phyloP scores from a whole-genome alignment of 1,140 invertebrate species.

The Papilio glaucus region DNA sequence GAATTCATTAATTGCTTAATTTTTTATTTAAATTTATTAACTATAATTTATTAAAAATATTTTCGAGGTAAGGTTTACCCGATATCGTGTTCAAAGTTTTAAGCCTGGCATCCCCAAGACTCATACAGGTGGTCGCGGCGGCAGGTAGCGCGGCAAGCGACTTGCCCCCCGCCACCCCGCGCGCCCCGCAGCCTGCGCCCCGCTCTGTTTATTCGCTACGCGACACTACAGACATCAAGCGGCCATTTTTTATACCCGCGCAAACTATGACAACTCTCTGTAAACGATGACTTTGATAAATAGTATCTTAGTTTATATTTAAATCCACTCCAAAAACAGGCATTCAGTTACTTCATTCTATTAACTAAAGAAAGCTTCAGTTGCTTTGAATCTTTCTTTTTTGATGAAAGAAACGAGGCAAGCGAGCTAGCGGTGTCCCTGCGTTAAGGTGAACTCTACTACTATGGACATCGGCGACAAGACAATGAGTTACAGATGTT shows the following conservation, averaged over 20 bases:
- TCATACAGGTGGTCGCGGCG: constrained; percentile 62
- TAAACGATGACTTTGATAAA: constrained; percentile 26
- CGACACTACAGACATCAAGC: constrained; percentile 7
- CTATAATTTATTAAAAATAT: not conserved
- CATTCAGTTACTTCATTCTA: not conserved
- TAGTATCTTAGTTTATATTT: not conserved
- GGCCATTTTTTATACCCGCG: constrained; percentile 35
- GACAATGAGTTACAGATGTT: no score
- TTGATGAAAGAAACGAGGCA: no score
- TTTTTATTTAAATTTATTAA: no score
- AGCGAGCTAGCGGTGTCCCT: no score
- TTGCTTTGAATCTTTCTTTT: not conserved
- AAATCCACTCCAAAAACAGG: not conserved
- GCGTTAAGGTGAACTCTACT: no score
- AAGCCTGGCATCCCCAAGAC: constrained; percentile 44
- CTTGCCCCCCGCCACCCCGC: constrained; percentile 31
- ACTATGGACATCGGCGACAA: no score
- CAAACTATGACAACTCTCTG: constrained; percentile 39
- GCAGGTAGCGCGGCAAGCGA: constrained; percentile 46
- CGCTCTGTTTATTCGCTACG: constrained; percentile 31
- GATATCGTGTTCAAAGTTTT: constrained; percentile 23
- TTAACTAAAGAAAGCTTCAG: not conserved
- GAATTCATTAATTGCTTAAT: no score
- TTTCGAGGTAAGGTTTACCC: constrained; percentile 14
- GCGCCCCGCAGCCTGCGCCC: not conserved